Base-by-base conservation (phyloP, 1,140 invertebrate genomes). In the Heliothis virescens region DNA sequence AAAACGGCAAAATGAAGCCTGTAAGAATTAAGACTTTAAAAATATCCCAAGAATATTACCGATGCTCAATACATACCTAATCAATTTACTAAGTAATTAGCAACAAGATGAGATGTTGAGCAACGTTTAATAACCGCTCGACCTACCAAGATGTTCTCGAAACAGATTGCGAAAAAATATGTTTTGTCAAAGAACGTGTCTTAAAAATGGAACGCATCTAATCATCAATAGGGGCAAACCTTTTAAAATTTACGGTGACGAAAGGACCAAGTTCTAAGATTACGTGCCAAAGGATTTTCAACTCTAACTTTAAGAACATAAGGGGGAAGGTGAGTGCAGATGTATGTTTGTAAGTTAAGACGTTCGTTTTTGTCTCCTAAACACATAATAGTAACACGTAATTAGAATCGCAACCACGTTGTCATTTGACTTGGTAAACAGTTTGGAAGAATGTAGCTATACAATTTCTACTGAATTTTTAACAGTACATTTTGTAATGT, bases 341-440 rank as follows among this genome's bases (percentile, higher is more conserved):
- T 18, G 12, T 57, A 13, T 48, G 16, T 48, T 34, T 78, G 47
- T n/a, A 47, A 47, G 47, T 15, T 48, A 21, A 62, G 52, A 72
- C 72, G 67, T 50, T 41, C 57, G 21, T 79, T 72, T 59, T 73
- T 55, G 77, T 65, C 47, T 84, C 57, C 34, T 72, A 72, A 63
- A 79, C 79, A 83, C 78, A 92, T 87, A 92, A 90, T 91, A 89
- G 90, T 81, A 72, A 85, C 65, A 86, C 82, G 78, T 84, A 85
- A 91, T 94, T 91, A 92, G 85, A 84, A 92, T 89, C 81, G 82
- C 84, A 67, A 81, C 83, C 89, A 91, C 90, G 91, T 90, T 89
- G 86, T 86, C 84, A 94, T 94, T 92, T 90, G 91, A 94, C 89
- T 94, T 92, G 89, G 90, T 90, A 92, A 94, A 79, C 79, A 89